phyloP scores from a whole-genome alignment of 2,888 invertebrate genomes.

The Chymomyza procnemis region DNA sequence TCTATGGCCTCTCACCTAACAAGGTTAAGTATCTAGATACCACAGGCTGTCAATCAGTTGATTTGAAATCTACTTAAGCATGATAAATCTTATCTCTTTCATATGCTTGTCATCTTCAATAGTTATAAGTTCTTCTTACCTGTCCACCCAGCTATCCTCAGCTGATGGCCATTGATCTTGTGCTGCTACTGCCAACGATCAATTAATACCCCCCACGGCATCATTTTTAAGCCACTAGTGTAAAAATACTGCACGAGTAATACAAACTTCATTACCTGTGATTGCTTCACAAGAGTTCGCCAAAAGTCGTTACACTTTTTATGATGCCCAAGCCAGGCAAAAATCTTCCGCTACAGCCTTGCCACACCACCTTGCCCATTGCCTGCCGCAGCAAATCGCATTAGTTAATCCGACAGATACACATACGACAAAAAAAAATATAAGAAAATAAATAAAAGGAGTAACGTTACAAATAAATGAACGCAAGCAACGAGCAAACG shows the following conservation, averaged over 20 bases:
- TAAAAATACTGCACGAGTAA: not conserved
- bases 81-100: not conserved
- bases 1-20: not conserved
- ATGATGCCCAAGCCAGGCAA: constrained; percentile 23
- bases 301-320: constrained; percentile 63
- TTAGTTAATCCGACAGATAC: constrained; percentile 68
- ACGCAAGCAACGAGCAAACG: not conserved
- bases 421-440: constrained; percentile 42
- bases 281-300: not conserved
- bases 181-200: not conserved
- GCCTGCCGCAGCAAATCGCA: constrained; percentile 59
- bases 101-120: not conserved
- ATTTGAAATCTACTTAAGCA: not conserved
- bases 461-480: not conserved
- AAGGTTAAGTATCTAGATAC: not conserved
- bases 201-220: not conserved
- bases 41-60: not conserved
- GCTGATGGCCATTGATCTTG: not conserved
- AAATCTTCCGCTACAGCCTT: constrained; percentile 23
- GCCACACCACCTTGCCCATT: not conserved
- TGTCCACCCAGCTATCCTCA: not conserved
- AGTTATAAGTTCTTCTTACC: not conserved
- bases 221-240: not conserved
- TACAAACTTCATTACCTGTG: not conserved
- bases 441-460: not conserved